Base-by-base conservation (phyloP, 2,888 invertebrate species). In the Eulithis testata region DNA sequence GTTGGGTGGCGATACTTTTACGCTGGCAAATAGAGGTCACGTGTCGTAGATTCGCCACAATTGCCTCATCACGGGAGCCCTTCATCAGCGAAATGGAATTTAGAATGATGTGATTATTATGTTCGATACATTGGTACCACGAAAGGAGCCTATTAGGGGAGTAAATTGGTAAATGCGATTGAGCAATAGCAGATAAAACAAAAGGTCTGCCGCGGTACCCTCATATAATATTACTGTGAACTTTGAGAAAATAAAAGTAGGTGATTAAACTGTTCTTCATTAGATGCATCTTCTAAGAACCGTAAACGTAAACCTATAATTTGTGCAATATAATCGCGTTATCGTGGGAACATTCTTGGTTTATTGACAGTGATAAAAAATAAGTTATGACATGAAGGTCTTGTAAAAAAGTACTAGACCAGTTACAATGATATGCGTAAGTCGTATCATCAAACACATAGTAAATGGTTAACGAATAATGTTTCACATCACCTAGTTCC, bases 1-100 rank as follows among this genome's bases (percentile, higher is more conserved):
- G 80, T 85, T 82, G 76, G 74, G 81, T 84, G 86, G 84, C 84
- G 87, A 87, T 88, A 85, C 78, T 81, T 85, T 88, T 84, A 86
- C 80, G 81, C 82, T 78, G 76, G 78, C 86, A 88, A 91, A 91
- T 90, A 89, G 86, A 80, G 91, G 92, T 91, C 92, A 91, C 92
- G 92, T 92, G 92, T 65, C 84, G 75, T 70, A 75, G 83, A 88
- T 90, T 89, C 87, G 88, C 86, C 78, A 87, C 86, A 91, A 91
- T 91, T 89, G 89, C 77, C 80, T 79, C 77, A 82, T 82, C 83
- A 81, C 75, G 81, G 79, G 74, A 78, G 82, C 84, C 81, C 78
- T 76, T 82, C 83, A 86, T 87, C 79, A 80, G 73, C 66, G 56
- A 79, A 85, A 88, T 82, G 80, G 83, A 82, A 78, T 80, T 75